phyloP scores from a whole-genome alignment of 2,113 vertebrate species.

The Eulemur rufifrons region DNA sequence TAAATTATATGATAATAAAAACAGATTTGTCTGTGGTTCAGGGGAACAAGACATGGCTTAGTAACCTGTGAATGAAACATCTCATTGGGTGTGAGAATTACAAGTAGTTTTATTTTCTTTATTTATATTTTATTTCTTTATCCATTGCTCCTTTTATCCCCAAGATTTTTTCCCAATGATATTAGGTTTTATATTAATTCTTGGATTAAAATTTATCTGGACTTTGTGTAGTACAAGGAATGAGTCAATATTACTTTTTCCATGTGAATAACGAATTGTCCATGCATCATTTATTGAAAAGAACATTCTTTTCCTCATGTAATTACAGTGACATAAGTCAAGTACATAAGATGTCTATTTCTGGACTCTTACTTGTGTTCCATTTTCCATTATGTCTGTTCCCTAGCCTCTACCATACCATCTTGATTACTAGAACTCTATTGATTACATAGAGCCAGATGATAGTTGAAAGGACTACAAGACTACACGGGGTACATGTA shows the following conservation, averaged over 20 bases:
- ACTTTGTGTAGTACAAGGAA: not conserved
- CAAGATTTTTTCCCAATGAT: not conserved
- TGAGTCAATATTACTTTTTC: not conserved
- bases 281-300: not conserved
- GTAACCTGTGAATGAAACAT: not conserved
- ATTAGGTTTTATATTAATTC: not conserved
- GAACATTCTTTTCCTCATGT: not conserved
- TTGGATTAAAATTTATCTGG: not conserved
- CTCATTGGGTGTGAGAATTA: not conserved
- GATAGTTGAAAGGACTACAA: too few species aligned
- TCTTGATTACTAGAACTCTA: not conserved
- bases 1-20: not conserved
- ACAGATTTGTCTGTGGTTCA: not conserved
- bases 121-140: not conserved
- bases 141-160: not conserved
- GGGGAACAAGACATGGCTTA: not conserved
- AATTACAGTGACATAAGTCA: not conserved
- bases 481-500: fast-evolving
- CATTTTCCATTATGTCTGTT: too few species aligned
- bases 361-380: not conserved
- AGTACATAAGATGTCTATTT: not conserved
- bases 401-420: too few species aligned
- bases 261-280: not conserved
- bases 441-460: not conserved
- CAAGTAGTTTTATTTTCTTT: not conserved